These are phyloP conservation scores for Andrena hattorfiana DNA, from an alignment of 2,888 invertebrate species.

Conservation along the genomic window DNA sequence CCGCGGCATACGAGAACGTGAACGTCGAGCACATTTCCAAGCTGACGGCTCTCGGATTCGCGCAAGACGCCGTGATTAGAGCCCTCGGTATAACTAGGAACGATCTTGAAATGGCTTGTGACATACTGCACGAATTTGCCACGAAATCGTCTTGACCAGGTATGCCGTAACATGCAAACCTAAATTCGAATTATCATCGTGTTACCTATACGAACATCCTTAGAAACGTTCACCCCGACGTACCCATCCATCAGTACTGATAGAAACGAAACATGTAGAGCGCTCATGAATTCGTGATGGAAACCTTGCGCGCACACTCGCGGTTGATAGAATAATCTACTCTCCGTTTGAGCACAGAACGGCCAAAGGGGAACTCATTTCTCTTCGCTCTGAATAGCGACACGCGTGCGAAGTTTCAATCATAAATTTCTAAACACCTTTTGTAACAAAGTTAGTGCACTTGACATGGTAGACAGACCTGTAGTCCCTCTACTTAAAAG, in stretches of 20 bases:
- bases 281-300: neutral
- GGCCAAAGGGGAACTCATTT: neutral
- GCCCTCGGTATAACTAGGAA: constrained; percentile 97
- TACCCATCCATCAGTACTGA: constrained; percentile 1
- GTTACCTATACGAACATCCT: neutral
- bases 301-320: neutral
- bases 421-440: neutral
- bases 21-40: constrained; percentile 96
- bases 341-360: neutral
- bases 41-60: constrained; percentile 95
- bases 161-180: constrained; percentile 61
- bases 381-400: neutral
- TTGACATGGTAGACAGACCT: neutral
- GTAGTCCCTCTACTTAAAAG: neutral
- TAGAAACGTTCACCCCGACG: constrained; percentile 13
- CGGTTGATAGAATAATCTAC: neutral
- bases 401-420: neutral
- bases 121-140: constrained; percentile 96
- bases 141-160: constrained; percentile 86
- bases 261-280: neutral
- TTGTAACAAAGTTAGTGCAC: neutral
- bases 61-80: constrained; percentile 95
- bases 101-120: constrained; percentile 98
- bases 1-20: constrained; percentile 92
- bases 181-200: constrained; percentile 27